Evolutionary conservation across 1,140 invertebrate genomes (phyloP).

Genomic region (Caenorhabditis latens): DNA sequence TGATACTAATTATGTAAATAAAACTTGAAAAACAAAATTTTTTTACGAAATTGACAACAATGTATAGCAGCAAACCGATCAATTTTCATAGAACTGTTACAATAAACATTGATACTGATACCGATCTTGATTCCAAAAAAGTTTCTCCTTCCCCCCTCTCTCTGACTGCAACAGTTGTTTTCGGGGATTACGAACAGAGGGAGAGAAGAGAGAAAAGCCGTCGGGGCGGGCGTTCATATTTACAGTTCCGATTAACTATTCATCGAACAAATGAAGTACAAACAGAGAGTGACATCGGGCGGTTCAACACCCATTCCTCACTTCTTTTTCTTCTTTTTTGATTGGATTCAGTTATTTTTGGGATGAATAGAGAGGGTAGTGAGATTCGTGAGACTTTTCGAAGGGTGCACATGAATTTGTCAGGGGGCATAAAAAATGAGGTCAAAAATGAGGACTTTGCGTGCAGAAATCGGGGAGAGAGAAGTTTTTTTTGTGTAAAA

Average conservation of each 20-base stretch:
- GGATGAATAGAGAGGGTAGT: neutral
- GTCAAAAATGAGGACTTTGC: no score
- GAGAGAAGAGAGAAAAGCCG: neutral
- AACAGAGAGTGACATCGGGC: neutral
- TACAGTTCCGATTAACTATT: constrained; percentile 37
- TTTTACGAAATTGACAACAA: no score
- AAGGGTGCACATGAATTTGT: no score
- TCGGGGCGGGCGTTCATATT: neutral
- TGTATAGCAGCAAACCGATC: no score
- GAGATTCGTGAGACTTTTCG: no score
- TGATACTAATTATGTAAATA: no score
- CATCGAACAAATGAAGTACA: constrained; percentile 44
- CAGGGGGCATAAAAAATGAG: no score
- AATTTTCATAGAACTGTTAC: no score
- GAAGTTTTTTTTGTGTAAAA: no score
- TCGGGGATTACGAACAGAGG: neutral
- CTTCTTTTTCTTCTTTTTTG: neutral
- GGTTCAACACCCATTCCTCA: constrained; percentile 5
- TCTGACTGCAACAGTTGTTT: constrained; percentile 26
- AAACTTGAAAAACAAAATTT: no score
- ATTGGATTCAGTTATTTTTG: neutral
- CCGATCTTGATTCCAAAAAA: neutral
- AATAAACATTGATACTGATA: neutral
- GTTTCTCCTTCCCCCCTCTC: neutral
- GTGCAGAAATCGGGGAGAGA: no score